These are phyloP conservation scores for Diplodus puntazzo DNA, from an alignment of 2,797 vertebrate genomes.

Conservation along the genomic window DNA sequence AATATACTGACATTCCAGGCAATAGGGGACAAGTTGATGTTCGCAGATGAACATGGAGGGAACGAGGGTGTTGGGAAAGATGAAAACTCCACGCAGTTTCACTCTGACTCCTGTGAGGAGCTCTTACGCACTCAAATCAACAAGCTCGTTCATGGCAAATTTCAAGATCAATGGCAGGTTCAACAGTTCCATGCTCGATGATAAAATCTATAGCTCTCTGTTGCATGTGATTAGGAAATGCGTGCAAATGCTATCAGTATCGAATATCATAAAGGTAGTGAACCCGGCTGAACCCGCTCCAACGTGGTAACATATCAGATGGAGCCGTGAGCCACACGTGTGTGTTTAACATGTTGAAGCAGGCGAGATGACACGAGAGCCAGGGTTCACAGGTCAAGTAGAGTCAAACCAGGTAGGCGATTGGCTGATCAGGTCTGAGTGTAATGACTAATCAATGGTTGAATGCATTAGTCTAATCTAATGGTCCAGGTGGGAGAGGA, in stretches of 20 bases:
- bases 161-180: conserved; percentile 52
- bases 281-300: conserved; percentile 42
- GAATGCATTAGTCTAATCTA: conserved; percentile 98
- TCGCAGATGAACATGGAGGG: neutral
- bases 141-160: conserved; percentile 45
- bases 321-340: conserved; percentile 41
- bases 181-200: conserved; percentile 45
- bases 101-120: conserved; percentile 29
- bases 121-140: conserved; percentile 32
- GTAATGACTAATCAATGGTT: conserved; percentile 98
- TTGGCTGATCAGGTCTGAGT: conserved; percentile 95
- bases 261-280: conserved; percentile 62
- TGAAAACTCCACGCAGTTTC: conserved; percentile 33
- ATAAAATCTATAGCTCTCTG: conserved; percentile 73
- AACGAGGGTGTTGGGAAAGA: neutral
- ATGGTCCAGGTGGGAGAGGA: conserved; percentile 94
- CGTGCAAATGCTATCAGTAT: conserved; percentile 51
- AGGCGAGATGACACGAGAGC: conserved; percentile 62
- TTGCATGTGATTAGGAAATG: conserved; percentile 77
- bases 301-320: conserved; percentile 30
- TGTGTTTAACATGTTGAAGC: conserved; percentile 71
- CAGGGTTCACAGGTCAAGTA: conserved; percentile 78
- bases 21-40: neutral
- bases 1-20: neutral
- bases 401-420: conserved; percentile 89